These are phyloP conservation scores for Calliphora vomitoria DNA, from an alignment of 2,888 invertebrate species.

Conservation along the genomic window DNA sequence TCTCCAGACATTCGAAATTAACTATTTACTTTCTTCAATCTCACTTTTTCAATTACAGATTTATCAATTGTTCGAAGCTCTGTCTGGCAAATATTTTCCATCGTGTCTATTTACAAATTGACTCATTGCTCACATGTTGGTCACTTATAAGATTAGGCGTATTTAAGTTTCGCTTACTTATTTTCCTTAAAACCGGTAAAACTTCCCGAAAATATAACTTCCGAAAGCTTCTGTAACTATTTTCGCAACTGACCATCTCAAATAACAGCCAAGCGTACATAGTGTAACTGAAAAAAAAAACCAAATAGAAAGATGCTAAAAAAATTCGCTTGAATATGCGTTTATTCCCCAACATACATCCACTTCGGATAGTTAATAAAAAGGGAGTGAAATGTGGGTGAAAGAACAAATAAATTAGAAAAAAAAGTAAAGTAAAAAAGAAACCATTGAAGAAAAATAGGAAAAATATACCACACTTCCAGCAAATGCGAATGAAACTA, in stretches of 20 bases:
- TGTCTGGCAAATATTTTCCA: too few relatives aligned
- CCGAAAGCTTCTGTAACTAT: too few relatives aligned
- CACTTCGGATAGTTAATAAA: constrained; percentile 49
- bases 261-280: not conserved
- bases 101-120: too few relatives aligned
- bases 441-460: constrained; percentile 18
- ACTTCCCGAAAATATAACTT: too few relatives aligned
- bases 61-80: too few relatives aligned
- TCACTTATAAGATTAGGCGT: too few relatives aligned
- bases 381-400: constrained; percentile 4
- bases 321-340: not conserved
- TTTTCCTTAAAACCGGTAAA: too few relatives aligned
- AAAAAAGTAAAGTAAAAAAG: constrained; percentile 17
- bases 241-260: not conserved
- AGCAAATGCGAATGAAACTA: constrained; percentile 65
- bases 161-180: too few relatives aligned
- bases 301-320: constrained; percentile 22
- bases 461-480: constrained; percentile 21
- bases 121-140: too few relatives aligned
- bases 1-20: too few relatives aligned
- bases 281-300: constrained; percentile 8
- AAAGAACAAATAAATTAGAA: constrained; percentile 40
- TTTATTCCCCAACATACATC: constrained; percentile 6
- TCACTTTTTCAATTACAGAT: too few relatives aligned
- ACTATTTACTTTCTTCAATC: too few relatives aligned